A percentile compares a stretch with the other conserved stretches of the same genome.
Evolutionary conservation across 2,888 invertebrate genomes (phyloP).

Genomic region (Erebia palarica): DNA sequence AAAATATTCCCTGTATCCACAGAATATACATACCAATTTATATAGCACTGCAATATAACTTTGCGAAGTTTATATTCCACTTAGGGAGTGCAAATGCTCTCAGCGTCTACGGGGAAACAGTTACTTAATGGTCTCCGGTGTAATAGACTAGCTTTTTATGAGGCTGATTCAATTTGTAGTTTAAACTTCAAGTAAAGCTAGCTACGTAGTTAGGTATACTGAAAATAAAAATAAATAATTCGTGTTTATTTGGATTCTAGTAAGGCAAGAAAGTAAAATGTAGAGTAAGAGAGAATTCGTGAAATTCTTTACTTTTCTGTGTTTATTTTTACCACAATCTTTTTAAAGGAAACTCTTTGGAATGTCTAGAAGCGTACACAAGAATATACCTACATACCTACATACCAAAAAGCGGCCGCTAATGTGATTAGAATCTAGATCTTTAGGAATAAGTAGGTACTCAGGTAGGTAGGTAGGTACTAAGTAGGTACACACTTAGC

Average conservation of each 20-base stretch:
- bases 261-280: not conserved
- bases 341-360: too few species aligned
- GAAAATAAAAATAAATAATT: constrained; percentile 2
- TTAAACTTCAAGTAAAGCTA: not conserved
- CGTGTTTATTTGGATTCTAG: not conserved
- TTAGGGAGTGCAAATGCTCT: not conserved
- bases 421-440: too few species aligned
- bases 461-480: too few species aligned
- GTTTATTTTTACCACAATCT: too few species aligned
- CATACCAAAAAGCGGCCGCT: too few species aligned
- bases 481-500: too few species aligned
- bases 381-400: too few species aligned
- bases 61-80: constrained; percentile 7
- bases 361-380: too few species aligned
- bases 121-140: not conserved
- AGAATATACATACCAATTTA: not conserved
- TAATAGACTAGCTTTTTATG: constrained; percentile 14
- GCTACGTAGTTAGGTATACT: not conserved
- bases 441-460: too few species aligned
- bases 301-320: too few species aligned
- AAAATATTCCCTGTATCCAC: too few species aligned
- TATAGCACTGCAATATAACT: not conserved
- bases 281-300: too few species aligned
- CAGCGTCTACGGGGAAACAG: constrained; percentile 1
- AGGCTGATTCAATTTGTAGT: constrained; percentile 5